These are phyloP conservation scores for Brachirus orientalis DNA, from an alignment of 2,113 vertebrate genomes.

Conservation along the genomic window DNA sequence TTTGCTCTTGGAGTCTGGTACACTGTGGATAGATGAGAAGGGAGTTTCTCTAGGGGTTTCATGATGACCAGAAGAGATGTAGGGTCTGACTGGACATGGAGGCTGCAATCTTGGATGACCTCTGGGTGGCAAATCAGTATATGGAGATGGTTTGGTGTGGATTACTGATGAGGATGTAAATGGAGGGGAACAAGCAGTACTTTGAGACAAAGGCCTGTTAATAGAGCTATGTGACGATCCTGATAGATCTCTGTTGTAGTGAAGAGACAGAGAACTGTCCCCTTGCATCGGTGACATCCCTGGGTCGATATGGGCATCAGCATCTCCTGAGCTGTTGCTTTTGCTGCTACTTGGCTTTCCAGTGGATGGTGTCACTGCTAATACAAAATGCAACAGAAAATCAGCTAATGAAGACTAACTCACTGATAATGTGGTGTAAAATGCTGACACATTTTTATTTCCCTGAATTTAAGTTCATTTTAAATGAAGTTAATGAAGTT, in stretches of 20 bases:
- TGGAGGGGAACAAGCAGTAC: constrained; percentile 28
- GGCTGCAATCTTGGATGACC: constrained; percentile 53
- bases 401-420: too few species aligned
- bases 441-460: too few species aligned
- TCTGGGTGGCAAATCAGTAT: constrained; percentile 46
- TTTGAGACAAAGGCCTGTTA: constrained; percentile 29
- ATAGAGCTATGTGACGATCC: constrained; percentile 36
- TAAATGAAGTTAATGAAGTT: too few species aligned
- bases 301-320: constrained; percentile 27
- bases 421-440: too few species aligned
- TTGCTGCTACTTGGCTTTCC: constrained; percentile 56
- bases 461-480: too few species aligned
- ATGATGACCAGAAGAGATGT: constrained; percentile 35
- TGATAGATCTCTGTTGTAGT: constrained; percentile 31
- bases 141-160: constrained; percentile 30
- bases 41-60: constrained; percentile 3
- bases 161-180: neutral
- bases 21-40: constrained; percentile 24
- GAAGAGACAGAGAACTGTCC: constrained; percentile 53
- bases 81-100: constrained; percentile 60
- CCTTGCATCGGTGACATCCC: constrained; percentile 44
- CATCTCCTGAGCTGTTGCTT: constrained; percentile 61
- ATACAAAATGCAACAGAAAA: neutral
- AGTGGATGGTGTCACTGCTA: constrained; percentile 47
- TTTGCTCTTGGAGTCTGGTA: constrained; percentile 53